Conservation (phyloP, 2,113 vertebrate species). For the Plecturocebus donacophilus region DNA sequence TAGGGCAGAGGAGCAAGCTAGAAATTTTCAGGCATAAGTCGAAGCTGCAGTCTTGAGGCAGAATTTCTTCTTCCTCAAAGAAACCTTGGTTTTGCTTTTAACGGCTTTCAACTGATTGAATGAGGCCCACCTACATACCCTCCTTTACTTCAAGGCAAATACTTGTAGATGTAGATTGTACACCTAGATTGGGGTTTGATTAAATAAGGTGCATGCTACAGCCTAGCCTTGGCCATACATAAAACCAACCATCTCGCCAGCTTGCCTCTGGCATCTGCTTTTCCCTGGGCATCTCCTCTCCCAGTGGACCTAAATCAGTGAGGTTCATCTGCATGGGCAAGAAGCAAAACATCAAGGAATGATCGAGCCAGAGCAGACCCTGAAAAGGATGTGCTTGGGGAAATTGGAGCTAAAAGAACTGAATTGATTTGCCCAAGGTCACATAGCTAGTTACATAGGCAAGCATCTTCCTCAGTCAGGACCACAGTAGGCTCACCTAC, state of each 20-base stretch:
- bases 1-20: neutral
- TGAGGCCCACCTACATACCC: conserved; percentile 19
- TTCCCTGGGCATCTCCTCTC: neutral
- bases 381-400: neutral
- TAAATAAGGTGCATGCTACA: neutral
- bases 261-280: neutral
- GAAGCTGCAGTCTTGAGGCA: neutral
- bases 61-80: neutral
- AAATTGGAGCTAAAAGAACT: neutral
- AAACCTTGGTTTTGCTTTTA: neutral
- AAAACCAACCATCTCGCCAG: neutral
- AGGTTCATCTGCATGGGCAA: neutral
- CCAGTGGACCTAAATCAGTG: neutral
- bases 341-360: neutral
- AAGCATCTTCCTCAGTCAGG: neutral
- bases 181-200: neutral
- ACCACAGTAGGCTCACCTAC: no score
- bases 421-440: neutral
- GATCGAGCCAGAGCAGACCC: neutral
- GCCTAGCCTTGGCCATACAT: neutral
- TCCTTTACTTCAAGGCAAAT: neutral
- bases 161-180: neutral
- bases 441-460: neutral
- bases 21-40: neutral
- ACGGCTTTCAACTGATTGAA: conserved; percentile 38